Base-by-base conservation (phyloP, 2,888 invertebrate species). In the Drosophila anceps region DNA sequence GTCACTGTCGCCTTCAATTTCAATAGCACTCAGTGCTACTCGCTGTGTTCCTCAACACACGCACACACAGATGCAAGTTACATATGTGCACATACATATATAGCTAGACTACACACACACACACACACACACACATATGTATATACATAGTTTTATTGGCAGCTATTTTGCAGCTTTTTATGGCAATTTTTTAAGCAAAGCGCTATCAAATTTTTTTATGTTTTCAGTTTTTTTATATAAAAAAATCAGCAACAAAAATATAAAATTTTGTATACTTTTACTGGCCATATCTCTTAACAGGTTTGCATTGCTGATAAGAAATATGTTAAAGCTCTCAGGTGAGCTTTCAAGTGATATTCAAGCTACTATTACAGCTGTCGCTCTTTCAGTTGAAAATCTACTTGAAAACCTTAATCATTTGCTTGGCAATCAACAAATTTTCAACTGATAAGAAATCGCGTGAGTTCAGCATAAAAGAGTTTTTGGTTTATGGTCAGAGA, bases 1-100 rank as follows among this genome's bases (percentile, higher is more conserved):
- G 81, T 80, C 77, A 75, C 69, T 69, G 87, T 88, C 81, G 84
- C 84, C 89, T 84, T 84, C 84, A 88, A 83, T 84, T 84, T 86
- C 76, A 88, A 88, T 79, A 86, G 82, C 81, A 85, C 71, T 76
- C 72, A 69, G 59, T 57, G 68, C 72, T 66, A 67, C 82, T 80
- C 72, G 83, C 78, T 67, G 71, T 69, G 73, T 73, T 73, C 65
- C 73, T 20, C 55, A 24, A 51, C 57, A 53, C 39, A 51, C 12
- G 43, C 31, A 13, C 20, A 62, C 0, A 24, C 24, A 24, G 24
- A 24, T 24, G 24, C 24, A n/a, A n/a, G 13, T 41, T n/a, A 65
- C 31, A 50, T 8, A n/a, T 41, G 15, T 4, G 37, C n/a, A 33
- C 20, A 31, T 9, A 39, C 12, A 12, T 27, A 41, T 33, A 44